A percentile compares a stretch with the other conserved stretches of the same genome.
phyloP scores from a whole-genome alignment of 2,888 invertebrate genomes.

The Volucella zonaria region DNA sequence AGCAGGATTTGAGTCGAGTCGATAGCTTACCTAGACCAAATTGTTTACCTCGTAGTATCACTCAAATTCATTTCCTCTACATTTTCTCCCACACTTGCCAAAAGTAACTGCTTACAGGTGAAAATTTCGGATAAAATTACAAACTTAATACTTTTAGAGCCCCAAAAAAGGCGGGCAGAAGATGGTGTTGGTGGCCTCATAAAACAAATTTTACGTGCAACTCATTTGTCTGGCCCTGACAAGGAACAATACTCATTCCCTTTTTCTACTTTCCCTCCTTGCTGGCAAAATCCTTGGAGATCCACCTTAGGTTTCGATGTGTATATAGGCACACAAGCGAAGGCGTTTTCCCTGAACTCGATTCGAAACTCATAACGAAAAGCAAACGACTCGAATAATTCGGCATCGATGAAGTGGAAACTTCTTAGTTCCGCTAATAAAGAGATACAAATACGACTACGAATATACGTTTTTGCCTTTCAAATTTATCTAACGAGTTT shows the following conservation, averaged over 20 bases:
- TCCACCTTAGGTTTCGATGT: neutral
- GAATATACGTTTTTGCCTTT: neutral
- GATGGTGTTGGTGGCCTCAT: neutral
- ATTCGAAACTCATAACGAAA: conserved; percentile 2
- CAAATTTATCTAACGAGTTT: conserved; percentile 43
- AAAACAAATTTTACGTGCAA: conserved; percentile 21
- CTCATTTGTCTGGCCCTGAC: conserved; percentile 24
- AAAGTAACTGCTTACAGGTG: conserved; percentile 43
- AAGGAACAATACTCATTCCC: conserved; percentile 6
- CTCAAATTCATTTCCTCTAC: conserved; percentile 7
- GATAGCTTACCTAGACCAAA: conserved; percentile 22
- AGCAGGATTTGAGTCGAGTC: conserved; percentile 42
- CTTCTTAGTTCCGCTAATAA: conserved; percentile 49
- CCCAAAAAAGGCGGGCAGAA: neutral
- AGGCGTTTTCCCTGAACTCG: neutral
- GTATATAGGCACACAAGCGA: neutral
- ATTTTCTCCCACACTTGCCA: neutral
- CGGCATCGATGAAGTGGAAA: conserved; percentile 46
- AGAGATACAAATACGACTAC: conserved; percentile 7
- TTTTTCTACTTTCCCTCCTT: no score
- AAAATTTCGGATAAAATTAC: conserved; percentile 37
- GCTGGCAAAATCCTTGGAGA: neutral
- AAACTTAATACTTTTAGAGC: conserved; percentile 15
- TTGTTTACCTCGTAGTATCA: conserved; percentile 1
- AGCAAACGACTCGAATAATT: conserved; percentile 45